Conservation (phyloP, 2,888 invertebrate species). For the Hemaris fuciformis region DNA sequence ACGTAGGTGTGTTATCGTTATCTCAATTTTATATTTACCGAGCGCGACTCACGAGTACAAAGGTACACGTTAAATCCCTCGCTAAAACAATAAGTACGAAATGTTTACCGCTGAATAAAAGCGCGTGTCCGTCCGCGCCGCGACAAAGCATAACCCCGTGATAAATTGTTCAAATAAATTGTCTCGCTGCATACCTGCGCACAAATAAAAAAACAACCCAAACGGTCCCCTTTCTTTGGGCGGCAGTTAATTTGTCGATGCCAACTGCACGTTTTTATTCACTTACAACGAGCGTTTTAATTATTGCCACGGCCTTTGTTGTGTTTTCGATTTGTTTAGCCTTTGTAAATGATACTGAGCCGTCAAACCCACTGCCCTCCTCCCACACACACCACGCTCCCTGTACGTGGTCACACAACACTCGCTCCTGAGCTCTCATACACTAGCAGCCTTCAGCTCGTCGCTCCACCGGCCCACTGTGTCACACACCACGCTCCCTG, state of each 20-base stretch:
- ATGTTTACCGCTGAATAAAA: slow-evolving; percentile 9
- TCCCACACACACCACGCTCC: background rate
- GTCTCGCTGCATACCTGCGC: slow-evolving; percentile 31
- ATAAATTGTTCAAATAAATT: slow-evolving; percentile 39
- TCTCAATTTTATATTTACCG: background rate
- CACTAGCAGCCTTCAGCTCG: background rate
- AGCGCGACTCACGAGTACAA: background rate
- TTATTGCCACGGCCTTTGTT: slow-evolving; percentile 23
- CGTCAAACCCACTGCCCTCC: background rate
- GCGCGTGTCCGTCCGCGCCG: background rate
- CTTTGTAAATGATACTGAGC: slow-evolving; percentile 1
- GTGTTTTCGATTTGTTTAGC: slow-evolving; percentile 1
- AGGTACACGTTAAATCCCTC: slow-evolving; percentile 4
- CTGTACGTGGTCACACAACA: background rate
- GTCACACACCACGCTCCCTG: slow-evolving; percentile 1
- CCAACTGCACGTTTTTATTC: slow-evolving; percentile 31
- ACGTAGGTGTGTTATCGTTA: background rate
- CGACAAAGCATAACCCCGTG: slow-evolving; percentile 16
- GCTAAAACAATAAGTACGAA: slow-evolving; percentile 8
- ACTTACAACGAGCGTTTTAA: slow-evolving; percentile 32
- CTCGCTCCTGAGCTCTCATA: background rate
- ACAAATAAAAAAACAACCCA: slow-evolving; percentile 27
- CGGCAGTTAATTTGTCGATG: slow-evolving; percentile 46
- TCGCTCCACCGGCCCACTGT: slow-evolving; percentile 3
- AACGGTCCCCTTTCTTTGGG: slow-evolving; percentile 26